phyloP scores from a whole-genome alignment of 2,888 invertebrate species.

The Cabera pusaria region DNA sequence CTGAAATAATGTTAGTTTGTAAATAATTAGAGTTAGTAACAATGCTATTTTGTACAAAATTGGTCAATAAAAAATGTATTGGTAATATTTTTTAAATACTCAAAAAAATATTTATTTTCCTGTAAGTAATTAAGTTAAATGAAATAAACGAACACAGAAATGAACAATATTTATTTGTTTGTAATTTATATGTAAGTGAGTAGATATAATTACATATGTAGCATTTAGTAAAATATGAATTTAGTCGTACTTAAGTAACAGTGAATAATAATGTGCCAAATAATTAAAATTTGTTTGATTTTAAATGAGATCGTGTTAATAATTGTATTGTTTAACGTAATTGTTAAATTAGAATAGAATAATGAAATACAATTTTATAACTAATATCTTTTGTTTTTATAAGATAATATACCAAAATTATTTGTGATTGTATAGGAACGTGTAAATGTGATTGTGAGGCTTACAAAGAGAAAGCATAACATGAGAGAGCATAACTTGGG shows the following conservation, averaged over 20 bases:
- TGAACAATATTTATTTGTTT: constrained; percentile 13
- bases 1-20: too few species aligned
- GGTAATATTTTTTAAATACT: too few species aligned
- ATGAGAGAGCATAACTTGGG: too few species aligned
- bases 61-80: too few species aligned
- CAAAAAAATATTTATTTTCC: too few species aligned
- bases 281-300: constrained; percentile 21
- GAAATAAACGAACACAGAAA: constrained; percentile 2
- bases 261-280: constrained; percentile 35
- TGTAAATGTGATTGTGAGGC: too few species aligned
- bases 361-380: constrained; percentile 10
- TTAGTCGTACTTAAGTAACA: constrained; percentile 19
- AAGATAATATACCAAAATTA: too few species aligned
- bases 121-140: too few species aligned
- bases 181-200: neutral
- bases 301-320: constrained; percentile 17
- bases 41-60: too few species aligned
- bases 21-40: too few species aligned
- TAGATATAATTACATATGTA: constrained; percentile 8
- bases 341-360: constrained; percentile 19
- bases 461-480: too few species aligned
- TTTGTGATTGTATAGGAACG: too few species aligned
- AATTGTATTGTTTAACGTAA: constrained; percentile 10
- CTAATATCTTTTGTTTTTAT: neutral
- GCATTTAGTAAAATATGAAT: constrained; percentile 31